Evolutionary conservation across 2,888 invertebrate genomes (phyloP).

Genomic region (Apoderus coryli): DNA sequence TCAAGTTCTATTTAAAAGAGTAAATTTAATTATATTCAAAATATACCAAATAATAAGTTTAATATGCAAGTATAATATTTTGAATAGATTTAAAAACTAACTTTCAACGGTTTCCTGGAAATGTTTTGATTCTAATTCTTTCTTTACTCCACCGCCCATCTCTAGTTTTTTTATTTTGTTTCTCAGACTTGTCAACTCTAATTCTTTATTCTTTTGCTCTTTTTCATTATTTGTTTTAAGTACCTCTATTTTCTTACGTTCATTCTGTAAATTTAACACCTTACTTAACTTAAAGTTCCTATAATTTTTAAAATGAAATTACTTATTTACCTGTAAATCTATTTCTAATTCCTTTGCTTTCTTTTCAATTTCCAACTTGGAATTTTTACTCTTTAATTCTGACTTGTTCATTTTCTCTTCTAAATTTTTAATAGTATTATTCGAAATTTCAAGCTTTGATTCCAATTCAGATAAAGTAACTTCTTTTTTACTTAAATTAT

Average conservation of each 20-base stretch:
- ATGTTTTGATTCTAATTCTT: constrained; percentile 50
- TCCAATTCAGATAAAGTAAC: constrained; percentile 24
- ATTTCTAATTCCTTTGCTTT: constrained; percentile 33
- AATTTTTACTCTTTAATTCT: constrained; percentile 45
- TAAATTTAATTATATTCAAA: too few species aligned
- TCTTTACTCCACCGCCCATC: constrained; percentile 45
- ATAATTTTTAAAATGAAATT: constrained; percentile 2
- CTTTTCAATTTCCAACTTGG: constrained; percentile 47
- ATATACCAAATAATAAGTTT: too few species aligned
- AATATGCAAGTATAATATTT: too few species aligned
- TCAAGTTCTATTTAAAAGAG: constrained; percentile 44
- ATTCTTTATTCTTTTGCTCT: constrained; percentile 62
- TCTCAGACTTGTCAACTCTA: constrained; percentile 61
- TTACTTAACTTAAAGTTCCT: neutral
- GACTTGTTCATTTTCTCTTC: constrained; percentile 44
- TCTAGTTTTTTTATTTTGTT: constrained; percentile 55
- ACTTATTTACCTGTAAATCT: constrained; percentile 24
- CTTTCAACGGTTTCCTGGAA: constrained; percentile 53
- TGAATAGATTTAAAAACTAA: too few species aligned
- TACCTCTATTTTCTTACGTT: constrained; percentile 52
- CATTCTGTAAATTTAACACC: constrained; percentile 33
- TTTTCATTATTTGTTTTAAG: constrained; percentile 54
- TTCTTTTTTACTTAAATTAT: constrained; percentile 25
- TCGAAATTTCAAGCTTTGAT: constrained; percentile 27
- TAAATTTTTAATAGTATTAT: constrained; percentile 22